These are phyloP conservation scores for Caenorhabditis inopinata DNA, from an alignment of 1,140 invertebrate species.

Conservation along the genomic window DNA sequence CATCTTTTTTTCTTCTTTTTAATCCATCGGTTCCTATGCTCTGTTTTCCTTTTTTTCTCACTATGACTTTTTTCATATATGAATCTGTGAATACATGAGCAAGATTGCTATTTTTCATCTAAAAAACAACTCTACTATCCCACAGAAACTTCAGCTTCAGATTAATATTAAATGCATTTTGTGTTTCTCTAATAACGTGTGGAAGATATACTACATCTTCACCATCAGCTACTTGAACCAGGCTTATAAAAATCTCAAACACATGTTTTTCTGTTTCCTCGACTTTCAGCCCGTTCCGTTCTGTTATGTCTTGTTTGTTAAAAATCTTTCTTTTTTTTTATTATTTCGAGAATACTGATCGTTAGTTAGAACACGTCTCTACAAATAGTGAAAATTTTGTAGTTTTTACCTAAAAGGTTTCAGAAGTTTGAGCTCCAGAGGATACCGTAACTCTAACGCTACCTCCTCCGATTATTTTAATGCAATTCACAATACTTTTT, in stretches of 20 bases:
- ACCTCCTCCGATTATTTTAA: too few species aligned
- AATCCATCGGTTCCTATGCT: not conserved
- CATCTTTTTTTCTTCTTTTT: not conserved
- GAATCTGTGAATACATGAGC: not conserved
- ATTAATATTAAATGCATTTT: too few species aligned
- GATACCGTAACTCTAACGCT: too few species aligned
- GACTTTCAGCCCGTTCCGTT: not conserved
- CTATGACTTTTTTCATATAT: not conserved
- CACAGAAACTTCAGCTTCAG: too few species aligned
- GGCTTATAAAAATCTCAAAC: constrained; percentile 33
- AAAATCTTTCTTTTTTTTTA: not conserved
- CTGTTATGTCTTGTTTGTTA: not conserved
- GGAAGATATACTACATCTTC: constrained; percentile 9
- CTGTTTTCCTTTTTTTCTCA: not conserved
- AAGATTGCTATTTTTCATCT: not conserved
- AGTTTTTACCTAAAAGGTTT: too few species aligned
- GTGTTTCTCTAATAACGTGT: constrained; percentile 17
- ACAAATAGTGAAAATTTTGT: too few species aligned
- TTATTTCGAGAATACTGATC: too few species aligned
- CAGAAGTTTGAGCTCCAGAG: too few species aligned
- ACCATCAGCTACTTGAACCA: constrained; percentile 8
- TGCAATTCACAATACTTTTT: too few species aligned
- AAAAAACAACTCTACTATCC: too few species aligned
- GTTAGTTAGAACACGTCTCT: too few species aligned
- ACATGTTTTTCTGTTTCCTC: constrained; percentile 10